Percentiles rank a stretch among this genome's conserved stretches.
These are phyloP conservation scores for Yponomeuta sedellus DNA, from an alignment of 2,888 invertebrate species.

Conservation along the genomic window DNA sequence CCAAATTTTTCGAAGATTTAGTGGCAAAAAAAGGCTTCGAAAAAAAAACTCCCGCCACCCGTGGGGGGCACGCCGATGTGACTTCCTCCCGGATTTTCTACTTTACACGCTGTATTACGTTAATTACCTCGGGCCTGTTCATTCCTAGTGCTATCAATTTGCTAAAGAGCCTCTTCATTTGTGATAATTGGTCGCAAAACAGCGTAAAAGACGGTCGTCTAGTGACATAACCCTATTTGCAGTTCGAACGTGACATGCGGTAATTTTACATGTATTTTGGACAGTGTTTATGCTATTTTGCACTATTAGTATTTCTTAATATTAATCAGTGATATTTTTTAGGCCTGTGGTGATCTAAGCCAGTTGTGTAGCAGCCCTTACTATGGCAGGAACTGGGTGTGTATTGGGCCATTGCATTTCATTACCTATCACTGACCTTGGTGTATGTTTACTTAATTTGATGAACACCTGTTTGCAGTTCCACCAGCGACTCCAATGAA, in stretches of 20 bases:
- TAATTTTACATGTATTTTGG: slow-evolving; percentile 51
- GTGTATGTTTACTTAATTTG: slow-evolving; percentile 49
- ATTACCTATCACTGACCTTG: slow-evolving; percentile 47
- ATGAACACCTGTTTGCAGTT: slow-evolving; percentile 45
- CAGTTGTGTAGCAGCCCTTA: slow-evolving; percentile 43
- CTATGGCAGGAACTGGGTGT: slow-evolving; percentile 69
- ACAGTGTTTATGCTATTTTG: slow-evolving; percentile 25
- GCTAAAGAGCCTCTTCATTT: slow-evolving; percentile 27
- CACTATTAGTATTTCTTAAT: slow-evolving; percentile 26
- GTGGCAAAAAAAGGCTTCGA: slow-evolving; percentile 27
- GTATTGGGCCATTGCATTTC: slow-evolving; percentile 39
- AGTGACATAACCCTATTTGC: slow-evolving; percentile 76
- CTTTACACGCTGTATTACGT: slow-evolving; percentile 32
- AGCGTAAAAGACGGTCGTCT: slow-evolving; percentile 58
- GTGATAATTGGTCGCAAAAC: slow-evolving; percentile 22
- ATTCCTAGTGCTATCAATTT: not conserved
- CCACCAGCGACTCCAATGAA: slow-evolving; percentile 55
- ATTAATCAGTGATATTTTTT: slow-evolving; percentile 41
- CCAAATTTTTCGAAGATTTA: not conserved
- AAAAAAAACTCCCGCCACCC: slow-evolving; percentile 70
- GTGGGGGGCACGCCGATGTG: slow-evolving; percentile 69
- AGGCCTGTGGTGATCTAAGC: slow-evolving; percentile 43
- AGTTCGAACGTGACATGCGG: slow-evolving; percentile 71
- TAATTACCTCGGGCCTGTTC: not conserved
- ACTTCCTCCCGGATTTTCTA: slow-evolving; percentile 35